phyloP scores from a whole-genome alignment of 2,888 invertebrate genomes.

The Epistrophe eligans region DNA sequence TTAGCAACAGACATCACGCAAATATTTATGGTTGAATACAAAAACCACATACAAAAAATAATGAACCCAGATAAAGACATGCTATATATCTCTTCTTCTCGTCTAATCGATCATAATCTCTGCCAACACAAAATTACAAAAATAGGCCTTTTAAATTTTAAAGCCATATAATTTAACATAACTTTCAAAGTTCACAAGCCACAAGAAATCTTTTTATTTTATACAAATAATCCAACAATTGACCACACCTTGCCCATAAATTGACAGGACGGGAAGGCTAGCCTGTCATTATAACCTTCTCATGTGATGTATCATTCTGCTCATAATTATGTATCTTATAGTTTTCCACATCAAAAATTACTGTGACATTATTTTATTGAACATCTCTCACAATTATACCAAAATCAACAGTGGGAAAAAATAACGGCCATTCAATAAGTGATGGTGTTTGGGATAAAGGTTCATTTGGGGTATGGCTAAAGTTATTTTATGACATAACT shows the following conservation, averaged over 20 bases:
- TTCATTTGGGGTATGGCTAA: not conserved
- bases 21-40: no score
- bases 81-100: not conserved
- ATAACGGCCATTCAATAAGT: not conserved
- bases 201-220: constrained; percentile 1
- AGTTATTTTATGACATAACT: not conserved
- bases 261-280: not conserved
- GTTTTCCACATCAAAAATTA: constrained; percentile 7
- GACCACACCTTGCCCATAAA: constrained; percentile 21
- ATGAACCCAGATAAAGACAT: no score
- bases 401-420: not conserved
- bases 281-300: constrained; percentile 5
- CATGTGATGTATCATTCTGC: constrained; percentile 1
- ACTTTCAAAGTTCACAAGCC: constrained; percentile 5
- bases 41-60: no score
- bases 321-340: constrained; percentile 5
- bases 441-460: constrained; percentile 4
- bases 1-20: no score
- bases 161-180: not conserved
- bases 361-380: not conserved
- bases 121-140: not conserved
- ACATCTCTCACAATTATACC: constrained; percentile 4
- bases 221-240: not conserved
- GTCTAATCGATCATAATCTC: not conserved
- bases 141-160: not conserved